These are phyloP conservation scores for Baccha elongata DNA, from an alignment of 2,888 invertebrate species.

Conservation along the genomic window DNA sequence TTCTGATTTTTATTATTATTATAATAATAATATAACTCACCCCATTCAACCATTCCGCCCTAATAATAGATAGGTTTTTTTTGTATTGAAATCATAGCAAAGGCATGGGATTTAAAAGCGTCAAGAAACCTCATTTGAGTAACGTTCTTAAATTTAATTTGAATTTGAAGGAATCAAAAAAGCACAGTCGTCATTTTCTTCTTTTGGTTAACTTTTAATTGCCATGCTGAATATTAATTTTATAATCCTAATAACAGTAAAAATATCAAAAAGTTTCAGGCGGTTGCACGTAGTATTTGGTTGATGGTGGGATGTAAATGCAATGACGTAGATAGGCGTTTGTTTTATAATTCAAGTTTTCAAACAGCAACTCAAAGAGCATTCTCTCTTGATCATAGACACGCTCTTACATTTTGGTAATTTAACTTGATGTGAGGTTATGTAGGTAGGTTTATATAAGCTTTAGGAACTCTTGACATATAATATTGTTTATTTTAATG, in stretches of 20 bases:
- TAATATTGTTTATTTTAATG: too few species aligned
- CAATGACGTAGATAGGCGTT: slow-evolving; percentile 2
- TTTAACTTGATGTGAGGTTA: slow-evolving; percentile 31
- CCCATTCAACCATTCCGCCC: background rate
- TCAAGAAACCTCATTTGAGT: slow-evolving; percentile 8
- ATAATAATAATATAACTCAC: slow-evolving; percentile 19
- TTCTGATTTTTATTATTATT: slow-evolving; percentile 25
- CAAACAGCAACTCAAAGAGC: background rate
- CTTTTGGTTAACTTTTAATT: slow-evolving; percentile 38
- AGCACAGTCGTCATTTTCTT: background rate
- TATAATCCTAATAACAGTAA: slow-evolving; percentile 41
- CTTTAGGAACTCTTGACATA: too few species aligned
- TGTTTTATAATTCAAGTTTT: slow-evolving; percentile 2
- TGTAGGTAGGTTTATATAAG: too few species aligned
- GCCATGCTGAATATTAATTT: slow-evolving; percentile 34
- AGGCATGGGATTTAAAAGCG: slow-evolving; percentile 48
- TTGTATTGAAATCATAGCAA: slow-evolving; percentile 34
- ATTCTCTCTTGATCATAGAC: background rate
- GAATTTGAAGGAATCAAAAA: background rate
- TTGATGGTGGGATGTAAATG: background rate
- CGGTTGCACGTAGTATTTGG: background rate
- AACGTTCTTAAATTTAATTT: slow-evolving; percentile 1
- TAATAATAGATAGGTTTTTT: too few species aligned
- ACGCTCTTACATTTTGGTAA: slow-evolving; percentile 46
- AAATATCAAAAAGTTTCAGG: slow-evolving; percentile 35